These are phyloP conservation scores for Ernsta delagoae DNA, from an alignment of 2,888 invertebrate species.

Conservation along the genomic window DNA sequence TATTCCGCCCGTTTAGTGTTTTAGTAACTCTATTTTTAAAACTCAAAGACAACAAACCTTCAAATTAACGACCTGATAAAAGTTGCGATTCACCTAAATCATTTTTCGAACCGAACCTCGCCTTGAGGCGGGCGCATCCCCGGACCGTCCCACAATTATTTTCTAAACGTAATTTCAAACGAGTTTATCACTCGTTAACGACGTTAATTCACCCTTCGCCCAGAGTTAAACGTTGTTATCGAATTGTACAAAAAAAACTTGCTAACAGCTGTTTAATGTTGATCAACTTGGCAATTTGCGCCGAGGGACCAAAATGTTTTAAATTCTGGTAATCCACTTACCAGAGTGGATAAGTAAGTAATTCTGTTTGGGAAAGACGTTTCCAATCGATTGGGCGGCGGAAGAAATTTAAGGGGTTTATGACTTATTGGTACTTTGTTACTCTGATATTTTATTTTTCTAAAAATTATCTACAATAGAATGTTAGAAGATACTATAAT, in stretches of 20 bases:
- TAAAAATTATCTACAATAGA: too few relatives aligned
- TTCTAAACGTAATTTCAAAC: slow-evolving; percentile 40
- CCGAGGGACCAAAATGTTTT: slow-evolving; percentile 25
- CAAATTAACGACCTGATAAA: background rate
- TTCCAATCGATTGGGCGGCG: slow-evolving; percentile 19
- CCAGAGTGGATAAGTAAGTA: slow-evolving; percentile 28
- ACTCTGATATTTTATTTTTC: background rate
- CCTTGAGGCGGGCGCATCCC: slow-evolving; percentile 13
- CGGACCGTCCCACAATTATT: slow-evolving; percentile 37
- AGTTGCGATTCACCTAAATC: background rate
- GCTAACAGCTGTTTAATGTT: slow-evolving; percentile 27
- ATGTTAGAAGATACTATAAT: too few relatives aligned
- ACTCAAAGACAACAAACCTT: too few relatives aligned
- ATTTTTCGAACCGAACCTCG: background rate
- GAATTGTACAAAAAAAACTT: slow-evolving; percentile 35
- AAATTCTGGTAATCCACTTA: slow-evolving; percentile 37
- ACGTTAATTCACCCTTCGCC: slow-evolving; percentile 40
- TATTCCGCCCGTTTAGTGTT: too few relatives aligned
- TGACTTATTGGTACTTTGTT: background rate
- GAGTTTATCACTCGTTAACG: slow-evolving; percentile 40
- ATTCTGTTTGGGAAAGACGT: slow-evolving; percentile 23
- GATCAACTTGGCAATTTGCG: slow-evolving; percentile 33
- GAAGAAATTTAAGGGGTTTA: background rate
- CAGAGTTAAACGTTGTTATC: slow-evolving; percentile 32
- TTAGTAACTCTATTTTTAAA: too few relatives aligned